phyloP scores from a whole-genome alignment of 2,888 invertebrate genomes.

The Stegana nigrithorax region DNA sequence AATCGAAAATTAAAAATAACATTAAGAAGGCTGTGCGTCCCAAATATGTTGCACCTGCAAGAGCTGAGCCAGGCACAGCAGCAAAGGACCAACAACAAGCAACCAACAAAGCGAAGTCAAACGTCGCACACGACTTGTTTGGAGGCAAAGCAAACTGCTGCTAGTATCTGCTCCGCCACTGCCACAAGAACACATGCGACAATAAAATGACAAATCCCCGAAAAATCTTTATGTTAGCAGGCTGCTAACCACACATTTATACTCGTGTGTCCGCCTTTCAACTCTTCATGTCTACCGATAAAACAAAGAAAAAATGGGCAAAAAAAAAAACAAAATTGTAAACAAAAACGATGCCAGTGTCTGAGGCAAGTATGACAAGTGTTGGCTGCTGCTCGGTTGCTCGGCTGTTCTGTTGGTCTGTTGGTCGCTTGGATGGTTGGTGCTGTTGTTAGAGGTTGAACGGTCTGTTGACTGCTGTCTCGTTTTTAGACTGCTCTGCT shows the following conservation, averaged over 20 bases:
- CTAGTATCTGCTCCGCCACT: too few relatives aligned
- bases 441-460: neutral
- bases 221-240: constrained; percentile 44
- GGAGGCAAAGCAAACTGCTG: too few relatives aligned
- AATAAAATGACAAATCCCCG: constrained; percentile 58
- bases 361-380: constrained; percentile 52
- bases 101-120: too few relatives aligned
- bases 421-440: neutral
- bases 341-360: too few relatives aligned
- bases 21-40: neutral
- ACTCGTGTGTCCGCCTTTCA: constrained; percentile 28
- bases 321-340: neutral
- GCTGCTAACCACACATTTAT: constrained; percentile 28
- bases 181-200: constrained; percentile 47
- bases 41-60: constrained; percentile 49
- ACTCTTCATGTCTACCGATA: too few relatives aligned
- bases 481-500: constrained; percentile 4
- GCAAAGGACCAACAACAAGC: too few relatives aligned
- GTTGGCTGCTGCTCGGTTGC: constrained; percentile 32
- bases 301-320: too few relatives aligned
- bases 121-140: too few relatives aligned
- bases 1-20: neutral
- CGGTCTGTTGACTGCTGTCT: too few relatives aligned
- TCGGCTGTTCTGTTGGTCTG: too few relatives aligned
- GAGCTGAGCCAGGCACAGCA: constrained; percentile 34